Conservation (phyloP, 2,888 invertebrate genomes). For the Trissonchulus sp. region DNA sequence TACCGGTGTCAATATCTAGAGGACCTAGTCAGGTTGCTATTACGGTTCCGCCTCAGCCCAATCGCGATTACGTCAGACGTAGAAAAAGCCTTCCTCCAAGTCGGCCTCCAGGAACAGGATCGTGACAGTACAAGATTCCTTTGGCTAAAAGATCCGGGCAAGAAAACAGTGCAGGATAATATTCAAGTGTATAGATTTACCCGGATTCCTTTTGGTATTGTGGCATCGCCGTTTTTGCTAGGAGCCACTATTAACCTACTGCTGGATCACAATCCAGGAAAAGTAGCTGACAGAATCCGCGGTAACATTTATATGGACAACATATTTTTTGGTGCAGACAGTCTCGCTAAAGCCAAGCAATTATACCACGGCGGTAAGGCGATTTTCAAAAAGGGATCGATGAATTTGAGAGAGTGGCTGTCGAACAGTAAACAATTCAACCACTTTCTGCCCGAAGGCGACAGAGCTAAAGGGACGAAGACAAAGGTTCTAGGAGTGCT, state of each 20-base stretch:
- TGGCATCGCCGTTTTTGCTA: slow-evolving; percentile 10
- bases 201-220: slow-evolving; percentile 38
- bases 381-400: too few species aligned
- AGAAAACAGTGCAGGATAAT: too few species aligned
- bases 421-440: slow-evolving; percentile 10
- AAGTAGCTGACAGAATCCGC: not conserved
- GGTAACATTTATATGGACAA: too few species aligned
- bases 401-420: not conserved
- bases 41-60: too few species aligned
- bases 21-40: too few species aligned
- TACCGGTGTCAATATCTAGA: too few species aligned
- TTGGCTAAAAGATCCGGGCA: too few species aligned
- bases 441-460: not conserved
- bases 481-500: slow-evolving; percentile 4
- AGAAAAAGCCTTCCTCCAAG: too few species aligned
- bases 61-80: too few species aligned
- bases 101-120: too few species aligned
- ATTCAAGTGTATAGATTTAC: slow-evolving; percentile 36
- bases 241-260: not conserved
- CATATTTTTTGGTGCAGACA: not conserved
- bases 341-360: not conserved
- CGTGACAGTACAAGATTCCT: too few species aligned
- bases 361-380: not conserved
- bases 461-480: not conserved
- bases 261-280: not conserved